Conservation (phyloP, 2,888 invertebrate genomes). For the Melanostoma mellinum region DNA sequence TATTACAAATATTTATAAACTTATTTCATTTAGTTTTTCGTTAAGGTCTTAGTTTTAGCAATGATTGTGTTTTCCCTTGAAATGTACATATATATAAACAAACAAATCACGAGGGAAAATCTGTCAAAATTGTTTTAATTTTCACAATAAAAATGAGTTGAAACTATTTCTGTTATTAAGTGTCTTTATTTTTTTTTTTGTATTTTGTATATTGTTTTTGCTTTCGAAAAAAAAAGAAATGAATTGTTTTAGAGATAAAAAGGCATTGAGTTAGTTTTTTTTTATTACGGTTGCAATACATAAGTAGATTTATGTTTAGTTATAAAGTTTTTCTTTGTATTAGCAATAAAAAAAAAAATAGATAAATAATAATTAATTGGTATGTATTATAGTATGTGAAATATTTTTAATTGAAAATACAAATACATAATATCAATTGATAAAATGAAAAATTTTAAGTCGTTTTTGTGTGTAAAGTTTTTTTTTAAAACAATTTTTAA, state of each 20-base stretch:
- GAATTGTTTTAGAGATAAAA: too few relatives aligned
- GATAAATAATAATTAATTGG: conserved; percentile 45
- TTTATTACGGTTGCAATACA: conserved; percentile 31
- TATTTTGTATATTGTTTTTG: too few relatives aligned
- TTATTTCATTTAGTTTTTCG: conserved; percentile 17
- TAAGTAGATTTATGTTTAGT: conserved; percentile 3
- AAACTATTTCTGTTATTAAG: not conserved
- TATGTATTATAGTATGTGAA: conserved; percentile 40
- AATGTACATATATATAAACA: conserved; percentile 24
- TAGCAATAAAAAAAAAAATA: conserved; percentile 25
- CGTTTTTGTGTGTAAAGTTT: not conserved
- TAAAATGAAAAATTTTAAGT: conserved; percentile 32
- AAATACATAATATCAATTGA: conserved; percentile 61
- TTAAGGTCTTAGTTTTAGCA: conserved; percentile 7
- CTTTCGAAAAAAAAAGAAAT: too few relatives aligned
- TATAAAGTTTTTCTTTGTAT: conserved; percentile 10
- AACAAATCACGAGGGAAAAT: not conserved
- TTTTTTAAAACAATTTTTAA: not conserved
- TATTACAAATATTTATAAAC: conserved; percentile 27
- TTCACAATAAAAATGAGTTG: not conserved
- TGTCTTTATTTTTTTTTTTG: conserved; percentile 4
- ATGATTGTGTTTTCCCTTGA: conserved; percentile 7
- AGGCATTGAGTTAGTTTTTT: too few relatives aligned
- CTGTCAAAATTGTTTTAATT: conserved; percentile 36
- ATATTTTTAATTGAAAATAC: conserved; percentile 54